Base-by-base conservation (phyloP, 2,113 vertebrate genomes). In the Eulemur macaco region DNA sequence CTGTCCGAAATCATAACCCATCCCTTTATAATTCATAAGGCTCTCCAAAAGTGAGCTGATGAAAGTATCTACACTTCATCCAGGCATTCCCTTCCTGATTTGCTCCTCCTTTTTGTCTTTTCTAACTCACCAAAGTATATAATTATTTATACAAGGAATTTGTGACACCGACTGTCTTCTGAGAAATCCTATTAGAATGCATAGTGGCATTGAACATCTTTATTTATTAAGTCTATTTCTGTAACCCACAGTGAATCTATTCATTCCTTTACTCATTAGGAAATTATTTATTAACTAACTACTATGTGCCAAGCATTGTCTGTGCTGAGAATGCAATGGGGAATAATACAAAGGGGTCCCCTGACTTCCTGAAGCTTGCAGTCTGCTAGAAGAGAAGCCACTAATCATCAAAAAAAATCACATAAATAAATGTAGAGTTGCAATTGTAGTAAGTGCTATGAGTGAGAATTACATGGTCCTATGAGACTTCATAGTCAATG, bases 261-360 rank as follows among this genome's bases (percentile, higher is more conserved):
- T 93, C 31, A 52, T 76, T 87, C 34, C 85, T 84, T 96, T 50
- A 92, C 66, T 92, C n/a, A 82, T 60, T 86, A 27, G 23, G 64
- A 95, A 96, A 89, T 77, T 66, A 45, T 52, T 87, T 88, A 77
- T 89, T 95, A 23, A 71, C 52, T 74, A 74, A 68, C 20, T 96
- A 34, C 17, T 52, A 64, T 52, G 29, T 69, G 5, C 14, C 66
- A 81, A 27, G 9, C 68, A 66, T 31, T 95, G 8, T 66, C 50
- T 89, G 76, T 89, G 25, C 58, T 92, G 23, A 91, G 37, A 91
- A 89, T 74, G 78, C 39, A 91, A n/a, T 56, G 27, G 34, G n/a
- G 29, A 74, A 1, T 77, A 86, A 86, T 64, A 69, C 64, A 81
- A 95, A 91, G 13, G 50, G 7, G 3, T 80, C 80, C 37, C 27